Percentiles rank a stretch among this genome's conserved stretches.
phyloP scores from a whole-genome alignment of 1,140 invertebrate genomes.

The Scaptomyza graminum region DNA sequence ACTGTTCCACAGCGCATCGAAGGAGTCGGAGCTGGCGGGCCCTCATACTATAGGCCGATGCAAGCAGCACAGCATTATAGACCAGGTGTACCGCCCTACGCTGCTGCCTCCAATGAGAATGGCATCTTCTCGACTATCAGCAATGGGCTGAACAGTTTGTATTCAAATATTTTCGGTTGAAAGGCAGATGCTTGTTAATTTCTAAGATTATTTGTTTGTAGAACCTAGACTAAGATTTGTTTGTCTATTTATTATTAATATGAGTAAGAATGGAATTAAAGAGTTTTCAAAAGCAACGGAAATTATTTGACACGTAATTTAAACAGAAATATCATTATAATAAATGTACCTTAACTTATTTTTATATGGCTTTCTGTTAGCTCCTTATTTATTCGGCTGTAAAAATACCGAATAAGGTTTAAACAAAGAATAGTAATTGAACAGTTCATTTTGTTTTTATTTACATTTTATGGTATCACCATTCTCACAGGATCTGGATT shows the following conservation, averaged over 20 bases:
- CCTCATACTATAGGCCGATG: slow-evolving; percentile 69
- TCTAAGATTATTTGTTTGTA: slow-evolving; percentile 34
- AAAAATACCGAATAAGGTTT: too few species aligned
- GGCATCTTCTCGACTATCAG: slow-evolving; percentile 90
- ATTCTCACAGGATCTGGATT: background rate
- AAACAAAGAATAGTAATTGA: too few species aligned
- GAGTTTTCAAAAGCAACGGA: slow-evolving; percentile 15
- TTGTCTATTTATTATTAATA: slow-evolving; percentile 45
- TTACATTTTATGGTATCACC: background rate
- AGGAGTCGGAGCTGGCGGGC: slow-evolving; percentile 45
- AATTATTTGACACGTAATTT: background rate
- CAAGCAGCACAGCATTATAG: slow-evolving; percentile 84
- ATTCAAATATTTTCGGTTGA: slow-evolving; percentile 90
- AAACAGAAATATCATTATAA: too few species aligned
- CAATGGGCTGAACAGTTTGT: slow-evolving; percentile 90
- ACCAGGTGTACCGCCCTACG: slow-evolving; percentile 83
- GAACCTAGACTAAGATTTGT: slow-evolving; percentile 28
- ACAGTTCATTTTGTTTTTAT: background rate
- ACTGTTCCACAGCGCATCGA: slow-evolving; percentile 63
- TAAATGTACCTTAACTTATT: too few species aligned
- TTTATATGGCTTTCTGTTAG: too few species aligned
- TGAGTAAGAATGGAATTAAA: slow-evolving; percentile 27
- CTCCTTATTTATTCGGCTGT: too few species aligned
- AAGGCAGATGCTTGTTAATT: slow-evolving; percentile 12
- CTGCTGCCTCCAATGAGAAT: slow-evolving; percentile 73